Base-by-base conservation (phyloP, 1,140 invertebrate genomes). In the Sminthurides bifidus region DNA sequence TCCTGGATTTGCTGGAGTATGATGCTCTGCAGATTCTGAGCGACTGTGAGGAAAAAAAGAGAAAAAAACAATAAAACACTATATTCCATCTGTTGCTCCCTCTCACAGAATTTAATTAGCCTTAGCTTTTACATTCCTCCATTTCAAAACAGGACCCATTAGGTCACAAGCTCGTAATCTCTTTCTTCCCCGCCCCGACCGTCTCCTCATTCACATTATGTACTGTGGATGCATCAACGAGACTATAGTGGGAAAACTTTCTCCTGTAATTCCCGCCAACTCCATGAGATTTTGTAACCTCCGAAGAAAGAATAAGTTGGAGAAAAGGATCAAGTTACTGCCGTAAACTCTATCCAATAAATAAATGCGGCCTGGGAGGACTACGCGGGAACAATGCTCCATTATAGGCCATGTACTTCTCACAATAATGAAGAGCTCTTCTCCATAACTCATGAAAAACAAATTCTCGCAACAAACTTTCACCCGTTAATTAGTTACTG, bases 1-100 rank as follows among this genome's bases (percentile, higher is more conserved):
- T 62, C 66, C 48, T 69, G 68, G 33, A 73, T 72, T 60, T 73
- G 71, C 27, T 69, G 67, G 50, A 69, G 62, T 51, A 75, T 74
- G 37, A 75, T 75, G 53, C 71, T 73, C 61, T 75, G 72, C n/a
- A 75, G 67, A 63, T 72, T 74, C 59, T 74, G 72, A 23, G 73
- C 73, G 67, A 75, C 72, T 74, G 66, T 23, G 66, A 69, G 52
- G 43, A 53, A 53, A 52, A 64, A 54, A 53, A 58, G 23, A 52
- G 41, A 27, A 51, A 17, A 24, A 33, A 15, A 23, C 12, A 35
- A 51, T 10, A 33, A 24, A 48, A 26, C 33, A 35, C 33, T 35
- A 35, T 35, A n/a, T n/a, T n/a, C n/a, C n/a, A n/a, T n/a, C n/a
- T n/a, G n/a, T n/a, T n/a, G n/a, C n/a, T n/a, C 17, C 41, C 8